phyloP scores from a whole-genome alignment of 2,797 vertebrate species.

The Amblyraja radiata region DNA sequence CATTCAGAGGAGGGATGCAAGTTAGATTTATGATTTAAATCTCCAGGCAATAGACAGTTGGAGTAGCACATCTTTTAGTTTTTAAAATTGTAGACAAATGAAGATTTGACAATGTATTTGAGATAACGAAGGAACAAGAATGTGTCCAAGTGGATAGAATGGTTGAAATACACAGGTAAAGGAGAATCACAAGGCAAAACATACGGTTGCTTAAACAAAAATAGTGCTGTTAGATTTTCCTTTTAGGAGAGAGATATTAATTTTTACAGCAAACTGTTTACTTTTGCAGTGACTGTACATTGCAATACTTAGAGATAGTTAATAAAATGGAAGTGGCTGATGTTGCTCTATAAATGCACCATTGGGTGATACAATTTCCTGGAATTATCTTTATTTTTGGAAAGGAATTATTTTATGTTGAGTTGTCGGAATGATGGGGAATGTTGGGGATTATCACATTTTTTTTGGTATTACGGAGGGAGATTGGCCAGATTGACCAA shows the following conservation, averaged over 20 bases:
- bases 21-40: neutral
- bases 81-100: neutral
- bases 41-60: neutral
- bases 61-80: neutral
- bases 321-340: neutral
- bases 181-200: neutral
- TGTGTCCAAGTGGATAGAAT: neutral
- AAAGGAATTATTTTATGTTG: neutral
- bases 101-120: neutral
- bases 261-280: neutral
- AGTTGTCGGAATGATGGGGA: neutral
- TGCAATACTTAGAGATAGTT: neutral
- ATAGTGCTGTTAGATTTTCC: neutral
- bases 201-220: neutral
- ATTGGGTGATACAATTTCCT: neutral
- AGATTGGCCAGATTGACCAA: neutral
- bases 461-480: neutral
- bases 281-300: neutral
- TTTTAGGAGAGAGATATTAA: neutral
- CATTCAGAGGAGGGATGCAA: neutral
- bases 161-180: neutral
- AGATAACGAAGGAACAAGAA: neutral
- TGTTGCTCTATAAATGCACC: no score
- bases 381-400: neutral
- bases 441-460: neutral